phyloP scores from a whole-genome alignment of 2,113 vertebrate genomes.

The Etia nguti region DNA sequence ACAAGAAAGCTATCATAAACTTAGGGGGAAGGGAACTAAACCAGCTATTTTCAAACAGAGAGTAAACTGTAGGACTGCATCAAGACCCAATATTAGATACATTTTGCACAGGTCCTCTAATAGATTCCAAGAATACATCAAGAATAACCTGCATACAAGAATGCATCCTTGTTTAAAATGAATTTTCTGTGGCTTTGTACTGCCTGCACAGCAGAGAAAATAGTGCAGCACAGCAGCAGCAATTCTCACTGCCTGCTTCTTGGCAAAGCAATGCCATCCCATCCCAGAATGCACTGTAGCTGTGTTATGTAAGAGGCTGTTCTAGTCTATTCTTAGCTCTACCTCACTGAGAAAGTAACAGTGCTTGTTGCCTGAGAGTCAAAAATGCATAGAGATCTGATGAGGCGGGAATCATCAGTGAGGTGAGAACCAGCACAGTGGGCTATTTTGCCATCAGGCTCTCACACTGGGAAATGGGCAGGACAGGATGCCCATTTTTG shows the following conservation, averaged over 20 bases:
- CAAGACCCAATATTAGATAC: background rate
- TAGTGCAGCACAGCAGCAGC: constrained; percentile 14
- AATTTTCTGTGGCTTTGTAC: background rate
- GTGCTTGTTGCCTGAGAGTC: constrained; percentile 57
- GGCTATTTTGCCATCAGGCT: constrained; percentile 40
- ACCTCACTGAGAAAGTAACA: constrained; percentile 65
- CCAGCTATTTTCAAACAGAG: background rate
- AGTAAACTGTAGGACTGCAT: background rate
- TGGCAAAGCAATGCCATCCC: constrained; percentile 44
- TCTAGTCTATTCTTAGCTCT: constrained; percentile 74
- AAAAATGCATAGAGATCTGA: constrained; percentile 56
- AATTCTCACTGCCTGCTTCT: constrained; percentile 16
- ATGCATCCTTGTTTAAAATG: background rate
- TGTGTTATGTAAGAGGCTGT: constrained; percentile 75
- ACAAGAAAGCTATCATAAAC: background rate
- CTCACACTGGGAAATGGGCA: constrained; percentile 28
- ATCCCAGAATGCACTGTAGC: constrained; percentile 66
- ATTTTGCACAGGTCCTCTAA: background rate
- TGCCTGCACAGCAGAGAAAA: constrained; percentile 13
- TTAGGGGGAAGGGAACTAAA: background rate
- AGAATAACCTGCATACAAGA: no score
- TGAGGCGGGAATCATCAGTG: constrained; percentile 48
- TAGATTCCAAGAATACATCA: background rate
- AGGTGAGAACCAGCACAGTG: constrained; percentile 46
- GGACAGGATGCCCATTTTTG: constrained; percentile 57